Conservation (phyloP, 2,888 invertebrate genomes). For the Protonemura montana region DNA sequence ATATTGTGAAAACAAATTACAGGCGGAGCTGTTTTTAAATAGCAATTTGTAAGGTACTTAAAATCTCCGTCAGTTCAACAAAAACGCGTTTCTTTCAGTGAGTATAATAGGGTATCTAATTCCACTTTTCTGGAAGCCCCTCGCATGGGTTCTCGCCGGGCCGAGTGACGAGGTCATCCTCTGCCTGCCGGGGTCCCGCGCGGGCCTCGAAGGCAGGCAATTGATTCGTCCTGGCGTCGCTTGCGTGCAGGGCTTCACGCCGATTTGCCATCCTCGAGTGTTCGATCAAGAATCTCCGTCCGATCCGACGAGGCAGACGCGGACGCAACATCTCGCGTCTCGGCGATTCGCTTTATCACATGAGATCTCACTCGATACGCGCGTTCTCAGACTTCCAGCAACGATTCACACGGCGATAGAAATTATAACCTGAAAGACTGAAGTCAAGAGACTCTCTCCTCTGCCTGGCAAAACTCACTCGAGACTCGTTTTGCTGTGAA, state of each 20-base stretch:
- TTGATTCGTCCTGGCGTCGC: constrained; percentile 1
- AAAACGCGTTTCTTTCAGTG: not conserved
- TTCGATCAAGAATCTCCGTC: not conserved
- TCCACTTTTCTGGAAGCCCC: not conserved
- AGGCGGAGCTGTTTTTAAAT: not conserved
- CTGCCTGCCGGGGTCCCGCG: not conserved
- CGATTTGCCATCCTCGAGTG: constrained; percentile 10
- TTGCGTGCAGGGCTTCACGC: not conserved
- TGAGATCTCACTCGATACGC: constrained; percentile 16
- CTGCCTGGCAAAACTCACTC: not conserved
- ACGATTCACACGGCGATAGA: no score
- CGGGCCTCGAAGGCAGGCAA: not conserved
- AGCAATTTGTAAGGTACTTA: not conserved
- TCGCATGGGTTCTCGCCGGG: not conserved
- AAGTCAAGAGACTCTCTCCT: no score
- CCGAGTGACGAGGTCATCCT: not conserved
- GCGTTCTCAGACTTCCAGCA: no score
- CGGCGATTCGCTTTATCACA: not conserved
- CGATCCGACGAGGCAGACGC: not conserved
- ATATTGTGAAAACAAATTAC: not conserved
- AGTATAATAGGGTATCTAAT: not conserved
- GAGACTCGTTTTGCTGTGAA: no score
- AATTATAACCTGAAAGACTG: no score
- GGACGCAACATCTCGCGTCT: not conserved
- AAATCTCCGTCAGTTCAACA: not conserved